phyloP scores from a whole-genome alignment of 2,113 vertebrate species.

The Ammodytes dubius region DNA sequence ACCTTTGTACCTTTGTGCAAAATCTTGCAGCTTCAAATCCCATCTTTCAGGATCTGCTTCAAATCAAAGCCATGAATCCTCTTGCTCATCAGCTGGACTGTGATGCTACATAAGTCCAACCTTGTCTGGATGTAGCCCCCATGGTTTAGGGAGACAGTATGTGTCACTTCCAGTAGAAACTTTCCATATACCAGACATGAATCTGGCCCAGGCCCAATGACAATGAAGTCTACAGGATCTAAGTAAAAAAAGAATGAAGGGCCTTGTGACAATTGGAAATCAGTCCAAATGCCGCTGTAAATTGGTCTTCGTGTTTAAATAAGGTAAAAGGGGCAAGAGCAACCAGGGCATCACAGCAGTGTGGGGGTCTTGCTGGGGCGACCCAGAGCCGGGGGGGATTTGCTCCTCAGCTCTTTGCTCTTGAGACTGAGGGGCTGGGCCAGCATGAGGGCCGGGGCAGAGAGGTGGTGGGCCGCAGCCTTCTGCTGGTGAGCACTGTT shows the following conservation, averaged over 20 bases:
- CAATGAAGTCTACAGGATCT: background rate
- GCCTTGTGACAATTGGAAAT: background rate
- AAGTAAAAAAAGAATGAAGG: background rate
- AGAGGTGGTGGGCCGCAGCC: conserved; percentile 91
- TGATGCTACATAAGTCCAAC: background rate
- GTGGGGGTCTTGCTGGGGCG: conserved; percentile 94
- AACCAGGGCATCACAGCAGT: conserved; percentile 85
- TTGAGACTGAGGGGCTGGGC: conserved; percentile 83
- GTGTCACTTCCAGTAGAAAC: background rate
- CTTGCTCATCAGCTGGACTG: background rate
- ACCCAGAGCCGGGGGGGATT: conserved; percentile 83
- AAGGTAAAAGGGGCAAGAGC: background rate
- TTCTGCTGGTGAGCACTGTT: conserved; percentile 94
- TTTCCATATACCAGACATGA: background rate
- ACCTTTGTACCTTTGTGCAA: conserved; percentile 5
- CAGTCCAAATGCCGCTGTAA: background rate
- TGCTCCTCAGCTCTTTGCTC: conserved; percentile 86
- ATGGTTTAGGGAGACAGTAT: background rate
- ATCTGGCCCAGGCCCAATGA: background rate
- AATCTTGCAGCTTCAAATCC: conserved; percentile 13
- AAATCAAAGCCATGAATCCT: background rate
- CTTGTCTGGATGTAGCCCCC: background rate
- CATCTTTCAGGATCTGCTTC: background rate
- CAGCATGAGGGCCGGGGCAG: conserved; percentile 90
- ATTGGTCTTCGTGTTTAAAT: background rate